Conservation (phyloP, 23 tunicate species). For the Aplidium turbinatum region DNA sequence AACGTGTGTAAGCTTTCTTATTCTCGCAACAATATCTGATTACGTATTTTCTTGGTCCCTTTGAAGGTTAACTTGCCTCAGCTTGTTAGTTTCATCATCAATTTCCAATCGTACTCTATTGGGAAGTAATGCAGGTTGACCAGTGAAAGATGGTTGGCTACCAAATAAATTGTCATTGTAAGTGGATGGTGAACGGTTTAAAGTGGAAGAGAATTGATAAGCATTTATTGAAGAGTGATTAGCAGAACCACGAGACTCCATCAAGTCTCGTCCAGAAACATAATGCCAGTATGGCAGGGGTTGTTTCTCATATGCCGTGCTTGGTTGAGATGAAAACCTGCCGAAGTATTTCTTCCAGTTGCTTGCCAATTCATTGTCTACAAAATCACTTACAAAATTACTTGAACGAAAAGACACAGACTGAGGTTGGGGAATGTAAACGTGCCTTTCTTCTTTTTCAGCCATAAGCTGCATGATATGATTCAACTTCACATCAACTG, state of each 20-base stretch:
- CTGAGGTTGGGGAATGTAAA: background rate
- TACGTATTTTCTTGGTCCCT: background rate
- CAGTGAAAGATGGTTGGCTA: background rate
- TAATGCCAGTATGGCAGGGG: constrained; percentile 48
- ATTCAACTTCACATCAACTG: constrained; percentile 75
- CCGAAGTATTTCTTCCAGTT: constrained; percentile 46
- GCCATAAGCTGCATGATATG: constrained; percentile 51
- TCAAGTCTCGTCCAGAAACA: constrained; percentile 60
- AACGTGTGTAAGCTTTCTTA: no score
- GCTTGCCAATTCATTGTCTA: constrained; percentile 36
- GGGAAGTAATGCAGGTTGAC: background rate
- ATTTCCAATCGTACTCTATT: constrained; percentile 50
- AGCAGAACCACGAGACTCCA: constrained; percentile 40
- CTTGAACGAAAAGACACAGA: constrained; percentile 5
- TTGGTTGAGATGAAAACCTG: background rate
- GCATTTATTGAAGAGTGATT: no score
- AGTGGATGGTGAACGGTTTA: no score
- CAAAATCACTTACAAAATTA: constrained; percentile 36
- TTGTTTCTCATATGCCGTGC: constrained; percentile 9
- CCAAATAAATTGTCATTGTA: background rate
- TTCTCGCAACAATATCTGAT: no score
- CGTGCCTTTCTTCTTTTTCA: constrained; percentile 25
- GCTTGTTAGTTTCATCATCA: constrained; percentile 62
- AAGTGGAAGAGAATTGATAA: no score
- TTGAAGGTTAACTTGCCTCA: constrained; percentile 39